Conservation (phyloP, 2,888 invertebrate species). For the Phanerotoma sp. region DNA sequence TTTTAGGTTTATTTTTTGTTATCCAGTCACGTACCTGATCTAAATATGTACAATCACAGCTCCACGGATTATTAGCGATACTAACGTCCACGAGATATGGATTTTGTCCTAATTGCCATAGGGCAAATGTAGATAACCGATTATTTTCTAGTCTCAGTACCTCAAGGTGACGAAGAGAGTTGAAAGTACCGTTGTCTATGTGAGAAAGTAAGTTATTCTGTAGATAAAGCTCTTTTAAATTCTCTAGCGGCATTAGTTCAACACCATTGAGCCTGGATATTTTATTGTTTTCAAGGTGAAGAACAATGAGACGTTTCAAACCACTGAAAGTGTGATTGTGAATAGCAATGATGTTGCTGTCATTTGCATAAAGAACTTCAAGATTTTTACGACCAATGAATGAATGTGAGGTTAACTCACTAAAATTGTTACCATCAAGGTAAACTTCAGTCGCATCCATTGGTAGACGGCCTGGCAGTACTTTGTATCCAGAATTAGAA, state of each 20-base stretch:
- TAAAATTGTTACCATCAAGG: conserved; percentile 88
- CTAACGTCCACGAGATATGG: conserved; percentile 86
- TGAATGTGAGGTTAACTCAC: conserved; percentile 82
- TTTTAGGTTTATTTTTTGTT: conserved; percentile 75
- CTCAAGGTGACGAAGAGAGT: conserved; percentile 77
- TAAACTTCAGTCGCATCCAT: conserved; percentile 96
- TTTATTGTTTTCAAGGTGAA: conserved; percentile 87
- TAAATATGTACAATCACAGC: conserved; percentile 85
- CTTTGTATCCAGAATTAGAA: conserved; percentile 76
- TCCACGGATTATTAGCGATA: conserved; percentile 84
- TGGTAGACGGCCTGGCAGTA: conserved; percentile 84
- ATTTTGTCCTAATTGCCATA: conserved; percentile 82
- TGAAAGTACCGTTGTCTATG: conserved; percentile 84
- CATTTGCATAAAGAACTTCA: conserved; percentile 83
- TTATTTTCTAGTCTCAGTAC: conserved; percentile 84
- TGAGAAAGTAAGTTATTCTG: conserved; percentile 81
- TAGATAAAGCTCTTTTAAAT: conserved; percentile 81
- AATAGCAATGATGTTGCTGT: conserved; percentile 80
- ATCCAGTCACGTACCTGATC: conserved; percentile 80
- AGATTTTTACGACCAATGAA: conserved; percentile 91
- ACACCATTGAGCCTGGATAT: conserved; percentile 78
- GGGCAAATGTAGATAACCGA: conserved; percentile 76
- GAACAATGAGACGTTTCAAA: conserved; percentile 72
- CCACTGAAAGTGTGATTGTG: conserved; percentile 92
- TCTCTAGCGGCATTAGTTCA: conserved; percentile 80